Base-by-base conservation (phyloP, 2,113 vertebrate species). In the Salvelinus fontinalis region DNA sequence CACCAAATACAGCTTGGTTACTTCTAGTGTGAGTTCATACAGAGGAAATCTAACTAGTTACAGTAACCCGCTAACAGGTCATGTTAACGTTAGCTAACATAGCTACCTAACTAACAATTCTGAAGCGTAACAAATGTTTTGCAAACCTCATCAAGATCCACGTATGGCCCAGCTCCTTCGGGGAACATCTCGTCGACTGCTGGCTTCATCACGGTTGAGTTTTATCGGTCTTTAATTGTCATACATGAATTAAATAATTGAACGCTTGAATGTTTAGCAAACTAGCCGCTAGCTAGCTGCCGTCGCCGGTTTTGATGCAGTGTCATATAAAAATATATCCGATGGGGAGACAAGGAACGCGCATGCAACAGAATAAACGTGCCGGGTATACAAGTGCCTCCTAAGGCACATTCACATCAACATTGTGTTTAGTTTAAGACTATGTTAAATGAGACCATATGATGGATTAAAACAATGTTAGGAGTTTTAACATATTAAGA, bases 161-260 rank as follows among this genome's bases (percentile, higher is more conserved):
- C 96, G n/a, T 97, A 98, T 0, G 96, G 96, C 0, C 96, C 95
- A 0, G 95, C 95, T 1, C 96, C 96, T 82, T 97, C 96, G 0
- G 96, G 96, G 24, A 98, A 97, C 96, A 98, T 98, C 88, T 97
- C 96, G 0, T 97, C 96, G 77, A 96, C 96, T 0, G 96, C 96
- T 16, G 96, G 96, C 88, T 97, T 97, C 96, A 97, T 96, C 2
- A 27, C 67, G 11, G 80, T 79, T 3, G 81, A 85, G 73, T 88
- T 86, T 4, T 75, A 85, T 18, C 79, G 81, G 48, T 86, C 88
- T 39, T 88, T 89, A 6, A 86, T 79, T 20, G 81, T 83, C 88
- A 88, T 85, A 65, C 74, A 70, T 81, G 9, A 81, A 74, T 9
- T 9, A 49, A 73, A 7, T 31, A 18, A 31, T 31, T 31, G 2